Evolutionary conservation across 2,888 invertebrate genomes (phyloP).

Genomic region (Rugalucina vietnamica): DNA sequence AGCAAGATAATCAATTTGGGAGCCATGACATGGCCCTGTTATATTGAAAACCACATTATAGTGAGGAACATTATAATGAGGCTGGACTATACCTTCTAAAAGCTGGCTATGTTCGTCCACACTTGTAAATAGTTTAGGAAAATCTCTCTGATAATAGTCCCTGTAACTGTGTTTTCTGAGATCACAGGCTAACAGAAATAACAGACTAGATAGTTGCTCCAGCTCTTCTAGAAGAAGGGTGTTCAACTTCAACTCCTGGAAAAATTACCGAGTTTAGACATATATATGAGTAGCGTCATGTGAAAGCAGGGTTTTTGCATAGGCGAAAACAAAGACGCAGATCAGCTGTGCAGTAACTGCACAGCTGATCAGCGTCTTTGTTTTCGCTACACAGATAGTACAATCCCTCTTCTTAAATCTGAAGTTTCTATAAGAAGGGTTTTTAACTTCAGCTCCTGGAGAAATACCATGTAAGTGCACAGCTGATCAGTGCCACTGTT

Average conservation of each 20-base stretch:
- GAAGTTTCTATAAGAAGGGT: no score
- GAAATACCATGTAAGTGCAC: no score
- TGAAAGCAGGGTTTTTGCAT: background rate
- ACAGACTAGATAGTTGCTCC: slow-evolving; percentile 88
- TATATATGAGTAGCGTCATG: background rate
- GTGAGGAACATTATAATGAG: no score
- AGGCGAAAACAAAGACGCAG: background rate
- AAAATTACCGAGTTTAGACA: background rate
- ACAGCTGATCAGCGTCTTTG: background rate
- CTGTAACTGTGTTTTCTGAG: slow-evolving; percentile 89
- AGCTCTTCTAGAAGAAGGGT: slow-evolving; percentile 89
- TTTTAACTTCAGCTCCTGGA: no score
- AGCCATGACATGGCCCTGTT: no score
- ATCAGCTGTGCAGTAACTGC: background rate
- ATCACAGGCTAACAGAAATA: slow-evolving; percentile 90
- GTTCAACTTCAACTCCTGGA: slow-evolving; percentile 91
- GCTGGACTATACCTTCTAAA: slow-evolving; percentile 74
- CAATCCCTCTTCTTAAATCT: no score
- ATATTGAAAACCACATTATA: no score
- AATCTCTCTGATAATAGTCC: slow-evolving; percentile 94
- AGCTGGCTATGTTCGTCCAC: slow-evolving; percentile 71
- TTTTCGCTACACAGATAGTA: no score
- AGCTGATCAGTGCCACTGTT: no score
- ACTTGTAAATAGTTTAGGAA: slow-evolving; percentile 87
- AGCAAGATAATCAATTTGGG: no score